Percentiles rank a stretch among this genome's conserved stretches.
Evolutionary conservation across 2,113 vertebrate species (phyloP).

Genomic region (Syngnathoides biaculeatus): DNA sequence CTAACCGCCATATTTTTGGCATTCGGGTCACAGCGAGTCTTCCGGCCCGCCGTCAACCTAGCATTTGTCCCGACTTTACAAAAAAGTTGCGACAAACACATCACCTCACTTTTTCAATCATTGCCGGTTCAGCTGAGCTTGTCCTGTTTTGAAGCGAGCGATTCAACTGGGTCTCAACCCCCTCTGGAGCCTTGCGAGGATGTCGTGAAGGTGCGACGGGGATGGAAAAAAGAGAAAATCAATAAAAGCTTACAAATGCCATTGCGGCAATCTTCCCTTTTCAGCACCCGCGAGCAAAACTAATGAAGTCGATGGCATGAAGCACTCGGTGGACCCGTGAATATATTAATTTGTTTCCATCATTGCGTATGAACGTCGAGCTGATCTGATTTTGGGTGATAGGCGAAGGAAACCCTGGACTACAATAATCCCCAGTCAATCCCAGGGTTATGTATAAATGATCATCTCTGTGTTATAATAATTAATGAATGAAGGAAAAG

Average conservation of each 20-base stretch:
- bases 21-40: not conserved
- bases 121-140: conserved; percentile 20
- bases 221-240: not conserved
- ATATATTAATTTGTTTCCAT: not conserved
- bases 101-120: not conserved
- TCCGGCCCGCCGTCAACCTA: not conserved
- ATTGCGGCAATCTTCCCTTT: not conserved
- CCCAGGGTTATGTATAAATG: not conserved
- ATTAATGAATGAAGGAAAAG: too few relatives aligned
- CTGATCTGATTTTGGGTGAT: not conserved
- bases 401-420: too few relatives aligned
- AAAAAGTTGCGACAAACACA: not conserved
- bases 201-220: not conserved
- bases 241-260: not conserved
- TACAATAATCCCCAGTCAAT: too few relatives aligned
- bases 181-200: not conserved
- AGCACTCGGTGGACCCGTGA: not conserved
- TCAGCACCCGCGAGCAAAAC: not conserved
- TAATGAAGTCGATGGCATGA: not conserved
- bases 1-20: not conserved
- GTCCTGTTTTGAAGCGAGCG: conserved; percentile 21
- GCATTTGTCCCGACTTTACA: not conserved
- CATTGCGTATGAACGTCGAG: not conserved
- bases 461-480: not conserved
- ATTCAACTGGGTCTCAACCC: conserved; percentile 1